Base-by-base conservation (phyloP, 2,797 vertebrate genomes). In the Gadopsis marmoratus region DNA sequence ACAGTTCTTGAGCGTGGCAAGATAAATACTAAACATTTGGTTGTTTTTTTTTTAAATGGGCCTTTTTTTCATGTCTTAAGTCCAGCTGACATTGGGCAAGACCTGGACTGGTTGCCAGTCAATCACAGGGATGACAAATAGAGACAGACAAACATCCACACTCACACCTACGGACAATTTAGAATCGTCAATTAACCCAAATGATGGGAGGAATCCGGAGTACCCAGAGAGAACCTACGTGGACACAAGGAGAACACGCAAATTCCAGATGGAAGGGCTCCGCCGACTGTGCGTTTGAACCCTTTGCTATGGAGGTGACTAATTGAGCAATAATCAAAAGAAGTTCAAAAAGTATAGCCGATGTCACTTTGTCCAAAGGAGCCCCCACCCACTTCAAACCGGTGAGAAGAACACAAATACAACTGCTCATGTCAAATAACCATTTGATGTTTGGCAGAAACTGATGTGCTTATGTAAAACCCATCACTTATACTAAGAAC, bases 391-490 rank as follows among this genome's bases (percentile, higher is more conserved):
- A 55, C 53, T 60, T 56, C 23, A 62, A 59, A 72, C 60, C 37
- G 50, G 16, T 9, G 51, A 73, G 37, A 64, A 50, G 63, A 61
- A 64, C 37, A 47, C n/a, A 81, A 66, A 58, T 5, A 51, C 19
- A 37, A 68, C 26, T 4, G 0, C 23, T 69, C 8, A 4, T 21
- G 26, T 67, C n/a, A 37, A 64, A 58, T 41, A 23, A 53, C 43
- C 10, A 78, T 68, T 65, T 51, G 66, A 31, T 60, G 50, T 31
- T 29, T 45, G 48, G 35, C 62, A 21, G 48, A 50, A 39, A 55
- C 37, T 68, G 37, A 56, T 54, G 67, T 45, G 63, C 31, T 66
- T 23, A 33, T 33, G 21, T 65, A 45, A 71, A 76, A 50, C 33
- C 29, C 33, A n/a, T 31, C 12, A 31, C 23, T 65, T 74, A 14